Evolutionary conservation across 2,797 vertebrate species (phyloP).

Genomic region (Schizopygopsis pylzovi): DNA sequence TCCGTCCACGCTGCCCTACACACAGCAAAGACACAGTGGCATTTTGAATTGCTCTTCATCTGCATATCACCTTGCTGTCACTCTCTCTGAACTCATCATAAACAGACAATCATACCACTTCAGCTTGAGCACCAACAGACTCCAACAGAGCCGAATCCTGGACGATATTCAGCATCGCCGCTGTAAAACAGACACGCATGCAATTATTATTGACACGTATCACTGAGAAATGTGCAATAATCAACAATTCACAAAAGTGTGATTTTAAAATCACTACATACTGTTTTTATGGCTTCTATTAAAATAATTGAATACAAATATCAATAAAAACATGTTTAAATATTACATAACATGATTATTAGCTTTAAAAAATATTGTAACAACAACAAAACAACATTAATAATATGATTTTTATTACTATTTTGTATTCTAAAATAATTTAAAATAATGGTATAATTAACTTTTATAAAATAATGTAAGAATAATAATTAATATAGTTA

Average conservation of each 20-base stretch:
- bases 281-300: background rate
- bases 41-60: background rate
- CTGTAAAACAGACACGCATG: constrained; percentile 66
- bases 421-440: background rate
- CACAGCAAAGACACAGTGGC: background rate
- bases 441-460: background rate
- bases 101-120: constrained; percentile 73
- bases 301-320: background rate
- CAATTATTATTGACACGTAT: background rate
- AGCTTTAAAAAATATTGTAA: background rate
- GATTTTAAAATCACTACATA: too few species aligned
- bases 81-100: background rate
- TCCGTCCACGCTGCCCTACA: constrained; percentile 64
- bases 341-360: background rate
- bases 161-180: constrained; percentile 90
- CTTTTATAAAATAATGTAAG: background rate
- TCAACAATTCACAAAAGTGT: background rate
- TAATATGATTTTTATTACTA: background rate
- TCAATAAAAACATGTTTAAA: background rate
- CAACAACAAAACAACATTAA: background rate
- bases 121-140: constrained; percentile 83
- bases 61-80: background rate
- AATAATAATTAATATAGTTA: background rate
- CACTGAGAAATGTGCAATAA: background rate
- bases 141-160: constrained; percentile 89